A percentile compares a stretch with the other conserved stretches of the same genome.
Evolutionary conservation across 2,113 vertebrate genomes (phyloP).

Genomic region (Plotosus lineatus): DNA sequence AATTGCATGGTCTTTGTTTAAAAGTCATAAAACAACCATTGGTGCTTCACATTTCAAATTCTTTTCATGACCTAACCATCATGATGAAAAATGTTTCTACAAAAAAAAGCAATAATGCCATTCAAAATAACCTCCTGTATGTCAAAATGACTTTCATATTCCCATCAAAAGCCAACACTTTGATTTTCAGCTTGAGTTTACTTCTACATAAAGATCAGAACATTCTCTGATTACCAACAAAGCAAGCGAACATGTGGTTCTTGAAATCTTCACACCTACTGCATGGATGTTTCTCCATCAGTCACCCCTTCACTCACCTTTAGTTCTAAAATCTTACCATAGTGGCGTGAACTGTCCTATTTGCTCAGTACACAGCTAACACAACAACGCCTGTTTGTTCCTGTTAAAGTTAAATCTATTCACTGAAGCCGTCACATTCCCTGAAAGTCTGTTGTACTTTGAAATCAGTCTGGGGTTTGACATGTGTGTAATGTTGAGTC

Average conservation of each 20-base stretch:
- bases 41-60: background rate
- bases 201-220: background rate
- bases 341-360: constrained; percentile 47
- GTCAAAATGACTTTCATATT: background rate
- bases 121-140: constrained; percentile 4
- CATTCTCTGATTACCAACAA: constrained; percentile 16
- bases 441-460: constrained; percentile 49
- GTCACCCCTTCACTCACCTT: constrained; percentile 25
- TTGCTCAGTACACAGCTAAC: constrained; percentile 59
- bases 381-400: constrained; percentile 37
- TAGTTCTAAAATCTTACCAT: constrained; percentile 28
- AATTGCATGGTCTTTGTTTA: constrained; percentile 34
- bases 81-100: background rate
- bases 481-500: background rate
- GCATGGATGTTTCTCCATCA: constrained; percentile 20
- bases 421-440: constrained; percentile 53
- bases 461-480: constrained; percentile 45
- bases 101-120: background rate
- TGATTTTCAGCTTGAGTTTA: constrained; percentile 33
- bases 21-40: constrained; percentile 18
- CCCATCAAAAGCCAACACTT: background rate
- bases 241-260: background rate
- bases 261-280: background rate
- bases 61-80: background rate
- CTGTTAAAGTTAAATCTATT: constrained; percentile 64